A percentile compares a stretch with the other conserved stretches of the same genome.
Conservation (phyloP, 2,113 vertebrate species). For the Ancistrus triradiatus region DNA sequence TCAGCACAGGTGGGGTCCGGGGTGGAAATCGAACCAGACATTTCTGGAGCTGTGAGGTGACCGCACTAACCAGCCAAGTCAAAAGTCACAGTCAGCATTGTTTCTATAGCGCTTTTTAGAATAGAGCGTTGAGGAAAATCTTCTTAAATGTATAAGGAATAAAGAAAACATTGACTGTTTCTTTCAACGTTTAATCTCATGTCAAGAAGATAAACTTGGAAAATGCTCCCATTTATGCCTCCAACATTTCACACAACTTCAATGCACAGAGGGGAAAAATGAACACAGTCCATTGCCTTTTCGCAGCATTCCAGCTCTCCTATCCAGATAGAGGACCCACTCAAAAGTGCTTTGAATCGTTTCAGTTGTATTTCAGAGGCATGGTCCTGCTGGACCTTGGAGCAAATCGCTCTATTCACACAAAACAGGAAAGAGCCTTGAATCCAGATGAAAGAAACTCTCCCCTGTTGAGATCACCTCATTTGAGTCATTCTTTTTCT, state of each 20-base stretch:
- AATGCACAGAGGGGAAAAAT: background rate
- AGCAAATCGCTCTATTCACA: constrained; percentile 22
- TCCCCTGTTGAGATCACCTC: constrained; percentile 3
- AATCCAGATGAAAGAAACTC: constrained; percentile 29
- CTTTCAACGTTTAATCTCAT: no score
- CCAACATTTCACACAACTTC: background rate
- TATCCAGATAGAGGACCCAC: constrained; percentile 10
- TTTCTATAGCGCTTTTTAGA: no score
- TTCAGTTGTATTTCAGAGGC: constrained; percentile 7
- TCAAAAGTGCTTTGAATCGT: constrained; percentile 13
- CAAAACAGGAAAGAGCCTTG: constrained; percentile 10
- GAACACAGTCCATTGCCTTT: background rate
- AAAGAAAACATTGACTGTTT: no score
- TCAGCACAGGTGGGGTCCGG: no score
- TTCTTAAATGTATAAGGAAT: no score
- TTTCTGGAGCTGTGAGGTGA: no score
- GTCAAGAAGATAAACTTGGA: no score
- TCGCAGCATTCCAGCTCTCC: constrained; percentile 4
- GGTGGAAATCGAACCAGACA: no score
- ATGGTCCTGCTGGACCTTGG: background rate
- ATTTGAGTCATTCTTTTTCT: background rate
- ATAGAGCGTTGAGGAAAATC: no score
- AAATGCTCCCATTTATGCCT: no score
- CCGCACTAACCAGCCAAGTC: no score
- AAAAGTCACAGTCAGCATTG: no score